Evolutionary conservation across 2,113 vertebrate genomes (phyloP).

Genomic region (Bubo blakistoni): DNA sequence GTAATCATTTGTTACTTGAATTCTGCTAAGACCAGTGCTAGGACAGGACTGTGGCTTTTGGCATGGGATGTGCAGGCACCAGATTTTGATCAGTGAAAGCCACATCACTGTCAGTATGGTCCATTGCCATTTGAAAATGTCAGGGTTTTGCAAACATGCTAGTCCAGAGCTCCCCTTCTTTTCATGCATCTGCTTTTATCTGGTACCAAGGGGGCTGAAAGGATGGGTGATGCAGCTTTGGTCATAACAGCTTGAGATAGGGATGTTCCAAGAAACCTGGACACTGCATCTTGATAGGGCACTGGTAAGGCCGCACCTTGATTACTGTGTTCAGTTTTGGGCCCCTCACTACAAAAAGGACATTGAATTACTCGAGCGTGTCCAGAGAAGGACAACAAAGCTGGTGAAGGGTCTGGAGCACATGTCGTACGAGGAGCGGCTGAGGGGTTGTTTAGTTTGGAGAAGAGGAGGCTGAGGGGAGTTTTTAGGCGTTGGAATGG

Average conservation of each 20-base stretch:
- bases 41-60: neutral
- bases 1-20: neutral
- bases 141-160: neutral
- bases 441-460: too few relatives aligned
- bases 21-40: neutral
- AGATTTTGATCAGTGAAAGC: neutral
- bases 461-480: too few relatives aligned
- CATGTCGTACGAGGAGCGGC: too few relatives aligned
- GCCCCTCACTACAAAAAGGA: too few relatives aligned
- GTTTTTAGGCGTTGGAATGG: too few relatives aligned
- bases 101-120: neutral
- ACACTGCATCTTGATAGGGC: neutral
- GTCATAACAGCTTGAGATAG: neutral
- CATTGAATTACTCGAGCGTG: too few relatives aligned
- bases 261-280: neutral
- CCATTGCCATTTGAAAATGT: neutral
- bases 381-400: too few relatives aligned
- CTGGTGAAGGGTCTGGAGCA: too few relatives aligned
- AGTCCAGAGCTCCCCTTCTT: neutral
- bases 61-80: rapidly evolving
- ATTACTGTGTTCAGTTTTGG: too few relatives aligned
- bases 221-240: neutral
- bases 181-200: neutral
- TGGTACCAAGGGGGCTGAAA: neutral
- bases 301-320: too few relatives aligned